phyloP scores from a whole-genome alignment of 2,797 vertebrate genomes.

The Chaetophractus vellerosus region DNA sequence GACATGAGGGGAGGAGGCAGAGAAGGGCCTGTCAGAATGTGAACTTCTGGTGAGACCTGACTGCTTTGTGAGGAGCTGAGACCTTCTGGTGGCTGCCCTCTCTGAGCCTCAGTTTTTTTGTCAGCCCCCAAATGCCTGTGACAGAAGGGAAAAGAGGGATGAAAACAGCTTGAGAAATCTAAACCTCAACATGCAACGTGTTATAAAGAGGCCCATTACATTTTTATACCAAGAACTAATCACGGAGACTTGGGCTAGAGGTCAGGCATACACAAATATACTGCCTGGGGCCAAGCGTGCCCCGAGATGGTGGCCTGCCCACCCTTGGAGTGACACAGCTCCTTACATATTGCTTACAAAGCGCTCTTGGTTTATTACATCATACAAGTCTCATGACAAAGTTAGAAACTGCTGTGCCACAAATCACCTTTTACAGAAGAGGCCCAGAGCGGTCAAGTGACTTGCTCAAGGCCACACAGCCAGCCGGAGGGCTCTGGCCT shows the following conservation, averaged over 20 bases:
- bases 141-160: background rate
- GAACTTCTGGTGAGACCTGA: background rate
- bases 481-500: background rate
- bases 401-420: slow-evolving; percentile 27
- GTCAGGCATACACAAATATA: background rate
- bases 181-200: background rate
- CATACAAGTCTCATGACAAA: slow-evolving; percentile 59
- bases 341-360: slow-evolving; percentile 51
- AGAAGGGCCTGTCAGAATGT: background rate
- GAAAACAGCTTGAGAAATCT: background rate
- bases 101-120: background rate
- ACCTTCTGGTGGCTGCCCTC: background rate
- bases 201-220: background rate
- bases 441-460: background rate
- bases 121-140: background rate
- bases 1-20: background rate
- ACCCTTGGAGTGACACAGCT: background rate
- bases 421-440: slow-evolving; percentile 13
- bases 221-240: background rate
- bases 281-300: background rate
- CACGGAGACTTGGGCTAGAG: background rate
- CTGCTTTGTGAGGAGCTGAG: background rate
- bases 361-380: slow-evolving; percentile 50
- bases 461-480: slow-evolving; percentile 49
- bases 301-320: background rate